Conservation (phyloP, 2,888 invertebrate genomes). For the Mesoligia furuncula region DNA sequence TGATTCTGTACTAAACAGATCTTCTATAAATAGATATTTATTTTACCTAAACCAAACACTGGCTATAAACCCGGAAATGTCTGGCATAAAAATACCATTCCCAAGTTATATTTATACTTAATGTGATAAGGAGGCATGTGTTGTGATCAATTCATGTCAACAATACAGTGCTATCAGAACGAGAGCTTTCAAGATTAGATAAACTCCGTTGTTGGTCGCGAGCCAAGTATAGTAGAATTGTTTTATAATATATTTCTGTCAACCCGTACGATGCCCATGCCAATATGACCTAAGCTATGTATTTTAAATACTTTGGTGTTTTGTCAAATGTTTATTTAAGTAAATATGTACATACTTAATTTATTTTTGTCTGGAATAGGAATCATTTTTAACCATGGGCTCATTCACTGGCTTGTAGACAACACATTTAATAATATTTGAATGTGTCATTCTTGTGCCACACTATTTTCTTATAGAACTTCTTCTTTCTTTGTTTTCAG, state of each 20-base stretch:
- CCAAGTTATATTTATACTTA: not conserved
- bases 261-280: slow-evolving; percentile 53
- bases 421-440: not conserved
- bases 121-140: slow-evolving; percentile 9
- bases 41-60: not conserved
- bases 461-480: not conserved
- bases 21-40: not conserved
- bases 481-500: not conserved
- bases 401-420: not conserved
- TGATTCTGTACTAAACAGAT: not conserved
- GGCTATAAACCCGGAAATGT: not conserved
- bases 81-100: slow-evolving; percentile 4
- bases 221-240: slow-evolving; percentile 53
- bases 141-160: slow-evolving; percentile 41
- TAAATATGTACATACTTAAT: not conserved
- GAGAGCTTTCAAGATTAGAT: slow-evolving; percentile 52
- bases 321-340: slow-evolving; percentile 25
- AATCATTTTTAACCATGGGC: not conserved
- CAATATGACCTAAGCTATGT: slow-evolving; percentile 18
- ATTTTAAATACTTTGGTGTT: slow-evolving; percentile 33
- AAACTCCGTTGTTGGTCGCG: slow-evolving; percentile 54
- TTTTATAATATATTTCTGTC: slow-evolving; percentile 40
- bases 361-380: not conserved
- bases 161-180: slow-evolving; percentile 32
- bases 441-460: not conserved